These are phyloP conservation scores for Rhinoraja longicauda DNA, from an alignment of 2,797 vertebrate species.

Conservation along the genomic window DNA sequence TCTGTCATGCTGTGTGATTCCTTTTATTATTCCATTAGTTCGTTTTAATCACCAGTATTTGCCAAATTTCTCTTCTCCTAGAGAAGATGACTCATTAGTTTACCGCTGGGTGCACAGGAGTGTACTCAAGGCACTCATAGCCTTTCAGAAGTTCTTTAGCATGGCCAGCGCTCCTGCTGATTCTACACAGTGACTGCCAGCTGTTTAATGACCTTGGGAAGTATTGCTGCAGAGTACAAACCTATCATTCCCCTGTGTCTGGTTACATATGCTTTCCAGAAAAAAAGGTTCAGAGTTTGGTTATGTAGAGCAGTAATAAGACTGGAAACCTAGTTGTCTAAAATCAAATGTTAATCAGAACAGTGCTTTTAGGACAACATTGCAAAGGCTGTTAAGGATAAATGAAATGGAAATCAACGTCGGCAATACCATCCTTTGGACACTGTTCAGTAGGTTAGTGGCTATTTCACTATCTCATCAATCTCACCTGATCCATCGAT, in stretches of 20 bases:
- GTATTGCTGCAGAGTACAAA: neutral
- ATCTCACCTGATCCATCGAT: too few relatives aligned
- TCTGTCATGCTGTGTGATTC: slow-evolving; percentile 2
- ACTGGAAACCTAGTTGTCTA: neutral
- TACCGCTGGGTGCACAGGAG: neutral
- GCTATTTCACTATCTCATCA: too few relatives aligned
- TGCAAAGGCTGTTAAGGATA: neutral
- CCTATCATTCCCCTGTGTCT: neutral
- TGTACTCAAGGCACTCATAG: too few relatives aligned
- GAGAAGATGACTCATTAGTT: slow-evolving; percentile 6
- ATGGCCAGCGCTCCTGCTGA: neutral
- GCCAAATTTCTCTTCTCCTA: neutral
- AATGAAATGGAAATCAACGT: too few relatives aligned
- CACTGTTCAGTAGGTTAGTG: too few relatives aligned
- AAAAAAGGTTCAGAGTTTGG: too few relatives aligned
- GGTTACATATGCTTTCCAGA: neutral
- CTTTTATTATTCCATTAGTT: neutral
- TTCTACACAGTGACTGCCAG: neutral
- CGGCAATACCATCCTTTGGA: too few relatives aligned
- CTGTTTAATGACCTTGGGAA: neutral
- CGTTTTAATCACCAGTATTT: neutral
- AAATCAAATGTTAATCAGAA: neutral
- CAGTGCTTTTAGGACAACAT: neutral
- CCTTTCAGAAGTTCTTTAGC: neutral
- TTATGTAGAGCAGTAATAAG: neutral